phyloP scores from a whole-genome alignment of 2,797 vertebrate species.

The Tadarida brasiliensis region DNA sequence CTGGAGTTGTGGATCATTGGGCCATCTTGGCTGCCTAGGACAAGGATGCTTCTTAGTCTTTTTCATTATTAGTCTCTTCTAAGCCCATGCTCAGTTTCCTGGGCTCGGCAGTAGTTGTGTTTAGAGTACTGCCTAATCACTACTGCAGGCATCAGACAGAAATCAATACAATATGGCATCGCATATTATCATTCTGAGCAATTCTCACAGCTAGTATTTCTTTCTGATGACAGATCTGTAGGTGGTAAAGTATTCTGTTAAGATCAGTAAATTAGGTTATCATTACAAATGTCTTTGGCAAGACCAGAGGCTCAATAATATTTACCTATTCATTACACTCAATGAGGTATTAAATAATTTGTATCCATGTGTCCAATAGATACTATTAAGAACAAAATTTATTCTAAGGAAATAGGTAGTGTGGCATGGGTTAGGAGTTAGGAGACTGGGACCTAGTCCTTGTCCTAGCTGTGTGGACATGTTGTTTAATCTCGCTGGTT shows the following conservation, averaged over 20 bases:
- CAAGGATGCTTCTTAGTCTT: not conserved
- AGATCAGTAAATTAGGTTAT: constrained; percentile 29
- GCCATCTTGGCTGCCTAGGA: not conserved
- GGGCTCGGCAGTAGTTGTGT: not conserved
- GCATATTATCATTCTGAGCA: not conserved
- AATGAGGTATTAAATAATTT: constrained; percentile 20
- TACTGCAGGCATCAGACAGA: not conserved
- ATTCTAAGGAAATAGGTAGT: not conserved
- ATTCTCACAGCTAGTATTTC: constrained; percentile 17
- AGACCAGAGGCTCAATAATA: constrained; percentile 30
- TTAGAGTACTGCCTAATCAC: not conserved
- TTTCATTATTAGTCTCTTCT: not conserved
- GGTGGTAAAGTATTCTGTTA: constrained; percentile 44
- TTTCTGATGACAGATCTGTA: constrained; percentile 47
- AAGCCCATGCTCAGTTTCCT: not conserved
- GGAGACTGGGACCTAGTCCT: not conserved
- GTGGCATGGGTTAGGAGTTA: not conserved
- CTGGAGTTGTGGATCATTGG: not conserved
- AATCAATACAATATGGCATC: constrained; percentile 17
- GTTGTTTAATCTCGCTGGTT: not conserved
- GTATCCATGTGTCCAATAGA: not conserved
- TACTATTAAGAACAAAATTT: constrained; percentile 20
- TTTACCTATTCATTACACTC: constrained; percentile 44
- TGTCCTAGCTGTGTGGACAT: not conserved
- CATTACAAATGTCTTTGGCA: constrained; percentile 50